A percentile compares a stretch with the other conserved stretches of the same genome.
Conservation (phyloP, 2,888 invertebrate species). For the Himalopsyche kuldschensis region DNA sequence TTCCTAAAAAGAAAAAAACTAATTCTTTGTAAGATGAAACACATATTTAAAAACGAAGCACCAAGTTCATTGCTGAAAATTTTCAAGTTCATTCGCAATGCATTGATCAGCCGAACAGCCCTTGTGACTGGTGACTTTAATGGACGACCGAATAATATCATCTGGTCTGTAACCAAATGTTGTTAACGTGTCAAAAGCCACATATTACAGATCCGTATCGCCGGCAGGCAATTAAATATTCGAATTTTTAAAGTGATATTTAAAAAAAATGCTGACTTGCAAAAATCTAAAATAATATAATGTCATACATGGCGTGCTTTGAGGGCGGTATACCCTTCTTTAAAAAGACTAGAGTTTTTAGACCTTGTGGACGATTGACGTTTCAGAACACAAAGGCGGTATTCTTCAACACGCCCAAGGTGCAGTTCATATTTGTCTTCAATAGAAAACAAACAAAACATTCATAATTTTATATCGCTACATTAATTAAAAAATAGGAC, state of each 20-base stretch:
- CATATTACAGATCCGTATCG: conserved; percentile 31
- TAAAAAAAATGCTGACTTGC: conserved; percentile 28
- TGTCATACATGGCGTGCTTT: conserved; percentile 33
- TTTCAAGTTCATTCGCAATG: too few relatives aligned
- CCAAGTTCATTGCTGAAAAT: too few relatives aligned
- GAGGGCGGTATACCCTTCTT: neutral
- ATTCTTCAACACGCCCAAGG: neutral
- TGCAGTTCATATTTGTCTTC: neutral
- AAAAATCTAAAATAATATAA: conserved; percentile 26
- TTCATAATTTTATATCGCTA: too few relatives aligned
- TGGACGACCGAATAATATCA: too few relatives aligned
- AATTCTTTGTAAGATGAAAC: too few relatives aligned
- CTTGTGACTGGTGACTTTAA: too few relatives aligned
- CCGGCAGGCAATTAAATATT: conserved; percentile 36
- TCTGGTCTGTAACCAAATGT: neutral
- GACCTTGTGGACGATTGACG: conserved; percentile 28
- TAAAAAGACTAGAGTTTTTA: conserved; percentile 14
- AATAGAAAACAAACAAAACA: too few relatives aligned
- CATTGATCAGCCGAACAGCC: too few relatives aligned
- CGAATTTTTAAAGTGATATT: conserved; percentile 28
- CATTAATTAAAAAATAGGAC: too few relatives aligned
- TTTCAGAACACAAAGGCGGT: conserved; percentile 22
- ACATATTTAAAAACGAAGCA: too few relatives aligned
- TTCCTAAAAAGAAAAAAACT: too few relatives aligned
- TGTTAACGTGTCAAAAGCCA: neutral